Conservation (phyloP, 2,797 vertebrate genomes). For the Gila robusta region DNA sequence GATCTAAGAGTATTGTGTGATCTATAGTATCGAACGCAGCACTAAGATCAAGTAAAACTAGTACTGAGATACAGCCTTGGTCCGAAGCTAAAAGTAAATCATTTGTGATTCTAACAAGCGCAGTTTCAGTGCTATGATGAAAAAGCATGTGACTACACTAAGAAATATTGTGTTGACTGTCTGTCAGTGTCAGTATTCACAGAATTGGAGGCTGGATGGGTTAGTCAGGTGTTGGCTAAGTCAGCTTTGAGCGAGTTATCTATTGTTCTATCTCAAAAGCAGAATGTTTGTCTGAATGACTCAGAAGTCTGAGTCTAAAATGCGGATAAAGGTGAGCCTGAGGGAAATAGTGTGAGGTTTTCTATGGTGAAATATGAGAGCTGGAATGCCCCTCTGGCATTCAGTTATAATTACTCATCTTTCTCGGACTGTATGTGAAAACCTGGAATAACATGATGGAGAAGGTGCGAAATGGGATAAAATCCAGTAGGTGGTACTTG, state of each 20-base stretch:
- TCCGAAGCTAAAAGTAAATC: no score
- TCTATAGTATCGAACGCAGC: no score
- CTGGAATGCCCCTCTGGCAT: constrained; percentile 76
- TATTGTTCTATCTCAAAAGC: constrained; percentile 9
- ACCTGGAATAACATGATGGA: not conserved
- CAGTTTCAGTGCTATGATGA: no score
- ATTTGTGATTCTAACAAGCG: no score
- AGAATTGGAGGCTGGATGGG: not conserved
- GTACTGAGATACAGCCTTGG: no score
- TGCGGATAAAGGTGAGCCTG: constrained; percentile 64
- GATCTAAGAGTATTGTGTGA: no score
- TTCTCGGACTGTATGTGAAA: constrained; percentile 27
- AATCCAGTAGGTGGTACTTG: not conserved
- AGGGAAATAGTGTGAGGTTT: constrained; percentile 73
- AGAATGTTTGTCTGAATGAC: constrained; percentile 36
- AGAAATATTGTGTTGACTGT: constrained; percentile 20
- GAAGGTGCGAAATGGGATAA: not conserved
- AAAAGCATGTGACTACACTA: constrained; percentile 20
- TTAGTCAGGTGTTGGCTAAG: not conserved
- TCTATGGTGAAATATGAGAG: constrained; percentile 76
- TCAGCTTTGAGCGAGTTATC: constrained; percentile 3
- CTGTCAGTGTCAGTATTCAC: constrained; percentile 8
- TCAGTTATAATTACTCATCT: constrained; percentile 71
- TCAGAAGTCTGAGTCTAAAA: constrained; percentile 61
- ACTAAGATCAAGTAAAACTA: no score